These are phyloP conservation scores for Spilogale gracilis DNA, from an alignment of 2,113 vertebrate species.

Conservation along the genomic window DNA sequence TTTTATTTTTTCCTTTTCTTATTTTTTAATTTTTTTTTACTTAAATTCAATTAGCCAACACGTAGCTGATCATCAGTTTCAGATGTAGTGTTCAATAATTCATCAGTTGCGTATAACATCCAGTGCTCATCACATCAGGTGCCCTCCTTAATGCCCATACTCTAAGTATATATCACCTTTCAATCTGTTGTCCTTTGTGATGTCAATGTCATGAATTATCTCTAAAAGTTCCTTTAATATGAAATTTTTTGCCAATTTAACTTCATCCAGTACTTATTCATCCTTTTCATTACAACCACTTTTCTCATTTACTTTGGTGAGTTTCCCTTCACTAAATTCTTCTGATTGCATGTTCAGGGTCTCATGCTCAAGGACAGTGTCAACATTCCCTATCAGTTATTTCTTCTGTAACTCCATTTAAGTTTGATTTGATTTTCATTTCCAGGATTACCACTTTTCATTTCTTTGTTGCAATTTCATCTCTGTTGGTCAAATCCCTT, in stretches of 20 bases:
- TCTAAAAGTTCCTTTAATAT: background rate
- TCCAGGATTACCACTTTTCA: background rate
- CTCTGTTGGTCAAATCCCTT: background rate
- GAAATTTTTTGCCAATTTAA: background rate
- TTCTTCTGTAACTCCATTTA: background rate
- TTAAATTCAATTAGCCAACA: no score
- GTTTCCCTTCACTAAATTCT: background rate
- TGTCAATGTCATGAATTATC: background rate
- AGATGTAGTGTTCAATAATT: no score
- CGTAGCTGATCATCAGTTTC: no score
- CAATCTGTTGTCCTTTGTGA: background rate
- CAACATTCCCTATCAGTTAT: background rate
- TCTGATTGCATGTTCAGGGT: background rate
- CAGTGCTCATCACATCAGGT: no score
- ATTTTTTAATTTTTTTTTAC: no score
- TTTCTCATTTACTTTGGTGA: background rate
- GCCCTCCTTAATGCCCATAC: no score
- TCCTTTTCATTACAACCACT: background rate
- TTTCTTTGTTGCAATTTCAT: background rate
- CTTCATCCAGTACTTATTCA: background rate
- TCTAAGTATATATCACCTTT: background rate
- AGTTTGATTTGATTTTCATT: background rate
- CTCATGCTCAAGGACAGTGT: background rate
- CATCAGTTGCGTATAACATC: no score
- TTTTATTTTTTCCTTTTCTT: background rate